Percentiles rank a stretch among this genome's conserved stretches.
Evolutionary conservation across 2,888 invertebrate species (phyloP).

Genomic region (Brachyptera risi): DNA sequence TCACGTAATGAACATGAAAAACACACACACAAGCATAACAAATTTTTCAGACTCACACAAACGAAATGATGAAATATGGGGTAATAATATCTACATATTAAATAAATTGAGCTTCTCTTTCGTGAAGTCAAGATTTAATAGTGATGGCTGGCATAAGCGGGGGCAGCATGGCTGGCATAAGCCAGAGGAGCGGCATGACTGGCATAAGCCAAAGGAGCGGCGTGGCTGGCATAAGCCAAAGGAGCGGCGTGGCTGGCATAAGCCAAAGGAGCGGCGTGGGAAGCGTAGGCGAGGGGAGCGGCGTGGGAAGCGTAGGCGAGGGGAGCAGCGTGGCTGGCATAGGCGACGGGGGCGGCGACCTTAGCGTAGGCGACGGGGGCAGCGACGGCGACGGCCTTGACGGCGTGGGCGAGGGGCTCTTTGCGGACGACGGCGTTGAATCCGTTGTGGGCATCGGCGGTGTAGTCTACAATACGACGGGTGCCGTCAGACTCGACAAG

Average conservation of each 20-base stretch:
- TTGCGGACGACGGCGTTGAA: slow-evolving; percentile 26
- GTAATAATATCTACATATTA: neutral
- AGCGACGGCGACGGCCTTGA: slow-evolving; percentile 3
- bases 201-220: slow-evolving; percentile 16
- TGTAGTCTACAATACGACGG: slow-evolving; percentile 24
- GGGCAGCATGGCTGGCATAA: slow-evolving; percentile 25
- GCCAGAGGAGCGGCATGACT: slow-evolving; percentile 29
- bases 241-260: slow-evolving; percentile 14
- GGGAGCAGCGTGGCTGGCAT: slow-evolving; percentile 3
- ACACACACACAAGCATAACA: slow-evolving; percentile 8
- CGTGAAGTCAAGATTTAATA: slow-evolving; percentile 23
- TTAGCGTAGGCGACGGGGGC: neutral
- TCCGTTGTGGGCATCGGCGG: slow-evolving; percentile 25
- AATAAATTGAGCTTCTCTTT: slow-evolving; percentile 1
- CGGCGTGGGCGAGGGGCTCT: slow-evolving; percentile 15
- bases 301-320: slow-evolving; percentile 7
- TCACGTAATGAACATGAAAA: neutral
- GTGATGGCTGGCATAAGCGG: slow-evolving; percentile 29
- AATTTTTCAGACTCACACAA: slow-evolving; percentile 6
- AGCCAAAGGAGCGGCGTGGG: neutral
- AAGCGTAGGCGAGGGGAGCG: slow-evolving; percentile 3
- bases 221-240: slow-evolving; percentile 9
- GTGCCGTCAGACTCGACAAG: slow-evolving; percentile 25
- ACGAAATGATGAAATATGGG: neutral
- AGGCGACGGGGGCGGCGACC: slow-evolving; percentile 9